These are phyloP conservation scores for Egretta garzetta DNA, from an alignment of 2,113 vertebrate species.

Conservation along the genomic window DNA sequence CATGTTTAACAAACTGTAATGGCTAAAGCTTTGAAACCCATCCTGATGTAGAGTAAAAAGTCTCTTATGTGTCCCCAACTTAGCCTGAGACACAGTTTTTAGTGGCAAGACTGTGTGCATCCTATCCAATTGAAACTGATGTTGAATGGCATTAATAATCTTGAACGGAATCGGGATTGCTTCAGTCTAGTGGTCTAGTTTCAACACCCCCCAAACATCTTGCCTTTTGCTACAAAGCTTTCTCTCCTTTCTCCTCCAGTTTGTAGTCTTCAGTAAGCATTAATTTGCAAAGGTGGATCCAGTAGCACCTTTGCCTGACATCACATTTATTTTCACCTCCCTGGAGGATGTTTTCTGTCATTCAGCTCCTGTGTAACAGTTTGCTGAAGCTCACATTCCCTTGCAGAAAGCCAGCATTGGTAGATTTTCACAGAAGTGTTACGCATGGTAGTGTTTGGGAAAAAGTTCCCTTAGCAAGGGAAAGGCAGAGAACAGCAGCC, in stretches of 20 bases:
- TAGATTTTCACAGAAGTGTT: not conserved
- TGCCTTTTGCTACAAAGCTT: not conserved
- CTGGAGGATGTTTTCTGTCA: not conserved
- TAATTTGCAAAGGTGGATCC: not conserved
- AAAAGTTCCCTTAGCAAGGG: not conserved
- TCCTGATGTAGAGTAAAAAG: not conserved
- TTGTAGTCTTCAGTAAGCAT: not conserved
- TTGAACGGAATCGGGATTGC: not conserved
- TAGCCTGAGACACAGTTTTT: not conserved
- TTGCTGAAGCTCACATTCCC: not conserved
- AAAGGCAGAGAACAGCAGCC: not conserved
- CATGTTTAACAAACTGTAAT: not conserved
- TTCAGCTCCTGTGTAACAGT: not conserved
- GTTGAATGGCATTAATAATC: not conserved
- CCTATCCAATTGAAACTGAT: not conserved
- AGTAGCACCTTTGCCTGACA: not conserved
- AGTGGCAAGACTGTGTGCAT: not conserved
- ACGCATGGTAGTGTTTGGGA: rapidly evolving
- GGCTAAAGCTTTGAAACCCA: not conserved
- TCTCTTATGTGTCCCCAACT: not conserved
- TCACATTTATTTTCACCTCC: not conserved
- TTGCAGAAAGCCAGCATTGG: not conserved
- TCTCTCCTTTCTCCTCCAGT: not conserved
- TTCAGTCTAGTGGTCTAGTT: not conserved
- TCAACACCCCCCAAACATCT: rapidly evolving